phyloP scores from a whole-genome alignment of 2,113 vertebrate genomes.

The Thunnus thynnus region DNA sequence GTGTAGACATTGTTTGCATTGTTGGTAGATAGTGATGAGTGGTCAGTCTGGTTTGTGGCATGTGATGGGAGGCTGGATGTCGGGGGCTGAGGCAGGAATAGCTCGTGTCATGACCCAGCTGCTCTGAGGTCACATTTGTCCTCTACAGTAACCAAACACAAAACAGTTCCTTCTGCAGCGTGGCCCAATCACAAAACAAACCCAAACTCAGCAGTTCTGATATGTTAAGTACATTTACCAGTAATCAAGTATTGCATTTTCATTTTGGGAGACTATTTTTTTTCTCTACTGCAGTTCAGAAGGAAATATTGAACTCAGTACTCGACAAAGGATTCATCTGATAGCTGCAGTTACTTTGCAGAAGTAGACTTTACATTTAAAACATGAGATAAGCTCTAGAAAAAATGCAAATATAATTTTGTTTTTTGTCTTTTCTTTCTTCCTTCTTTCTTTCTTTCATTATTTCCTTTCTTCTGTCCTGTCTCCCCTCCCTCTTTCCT shows the following conservation, averaged over 20 bases:
- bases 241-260: too few species aligned
- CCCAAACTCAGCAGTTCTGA: background rate
- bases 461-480: too few species aligned
- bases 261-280: too few species aligned
- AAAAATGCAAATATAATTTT: too few species aligned
- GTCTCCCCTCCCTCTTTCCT: too few species aligned
- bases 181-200: background rate
- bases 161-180: background rate
- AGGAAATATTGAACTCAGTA: too few species aligned
- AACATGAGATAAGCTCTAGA: too few species aligned
- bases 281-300: too few species aligned
- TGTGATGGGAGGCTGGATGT: slow-evolving; percentile 19
- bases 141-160: slow-evolving; percentile 31
- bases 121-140: slow-evolving; percentile 30
- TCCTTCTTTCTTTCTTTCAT: too few species aligned
- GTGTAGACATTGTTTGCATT: slow-evolving; percentile 13
- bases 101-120: slow-evolving; percentile 37
- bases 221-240: background rate
- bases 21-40: background rate
- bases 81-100: slow-evolving; percentile 39
- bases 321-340: too few species aligned
- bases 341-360: too few species aligned
- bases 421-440: too few species aligned
- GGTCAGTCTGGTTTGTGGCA: background rate
- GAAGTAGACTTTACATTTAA: background rate